Base-by-base conservation (phyloP, 2,797 vertebrate genomes). In the Allobates femoralis region DNA sequence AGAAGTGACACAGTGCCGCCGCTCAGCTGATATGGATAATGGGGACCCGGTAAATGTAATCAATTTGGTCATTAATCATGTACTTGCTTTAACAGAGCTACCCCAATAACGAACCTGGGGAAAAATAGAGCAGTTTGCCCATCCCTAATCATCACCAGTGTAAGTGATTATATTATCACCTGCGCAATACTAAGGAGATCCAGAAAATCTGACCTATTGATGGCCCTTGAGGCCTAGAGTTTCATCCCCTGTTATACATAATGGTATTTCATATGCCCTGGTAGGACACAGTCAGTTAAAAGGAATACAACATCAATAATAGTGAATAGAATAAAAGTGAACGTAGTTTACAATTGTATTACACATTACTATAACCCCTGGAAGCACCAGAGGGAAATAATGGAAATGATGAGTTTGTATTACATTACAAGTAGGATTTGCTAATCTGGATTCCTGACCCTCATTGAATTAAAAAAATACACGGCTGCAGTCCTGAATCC, bases 401-500 rank as follows among this genome's bases (percentile, higher is more conserved):
- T 85, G 74, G n/a, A 55, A 69, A 37, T 53, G 19, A 32, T 78
- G 74, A 74, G 56, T 62, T 37, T 77, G 41, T 34, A 46, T 82
- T 77, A 34, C 10, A 55, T 60, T 51, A 77, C 32, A 74, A 86
- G 32, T 53, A 76, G 46, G 37, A 53, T 56, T 81, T 55, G 55
- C 19, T 67, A 55, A 84, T 77, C 50, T 85, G 62, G 62, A 78
- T 32, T 85, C 34, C 12, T 77, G 56, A 81, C 73, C 56, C 28
- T 71, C 78, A 66, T 53, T 81, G 55, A 62, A 86, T 80, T 79
- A 55, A 81, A 37, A 30, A 62, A 50, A 73, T 76, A 86, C 41
- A 69, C 11, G 26, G 30, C 58, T 75, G 71, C 14, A 81, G 15
- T 76, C 79, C 46, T 71, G 34, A 86, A 58, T 64, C 80, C 51